A percentile compares a stretch with the other conserved stretches of the same genome.
Evolutionary conservation across 2,888 invertebrate species (phyloP).

Genomic region (Mycalesis mineus): DNA sequence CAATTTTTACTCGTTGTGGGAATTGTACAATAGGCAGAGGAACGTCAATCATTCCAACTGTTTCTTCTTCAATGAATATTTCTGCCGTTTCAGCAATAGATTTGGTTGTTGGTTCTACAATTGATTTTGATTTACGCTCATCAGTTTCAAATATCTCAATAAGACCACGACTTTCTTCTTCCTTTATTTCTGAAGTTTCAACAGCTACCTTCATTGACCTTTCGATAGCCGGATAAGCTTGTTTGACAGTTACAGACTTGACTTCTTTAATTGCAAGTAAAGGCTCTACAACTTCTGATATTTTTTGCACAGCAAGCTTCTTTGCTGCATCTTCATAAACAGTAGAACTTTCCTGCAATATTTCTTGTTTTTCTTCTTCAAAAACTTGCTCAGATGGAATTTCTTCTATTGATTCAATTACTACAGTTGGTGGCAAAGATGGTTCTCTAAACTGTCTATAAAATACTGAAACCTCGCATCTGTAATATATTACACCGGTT

Average conservation of each 20-base stretch:
- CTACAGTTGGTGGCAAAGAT: conserved; percentile 11
- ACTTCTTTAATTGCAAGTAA: conserved; percentile 18
- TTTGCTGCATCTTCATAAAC: conserved; percentile 24
- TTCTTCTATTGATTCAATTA: conserved; percentile 30
- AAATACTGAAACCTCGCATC: conserved; percentile 8
- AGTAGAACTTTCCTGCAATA: conserved; percentile 18
- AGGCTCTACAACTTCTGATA: conserved; percentile 28
- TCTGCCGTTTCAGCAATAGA: conserved; percentile 35
- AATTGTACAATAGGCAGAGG: conserved; percentile 27
- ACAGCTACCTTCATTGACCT: conserved; percentile 14
- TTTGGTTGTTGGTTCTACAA: conserved; percentile 33
- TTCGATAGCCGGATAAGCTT: conserved; percentile 21
- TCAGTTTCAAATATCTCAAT: conserved; percentile 31
- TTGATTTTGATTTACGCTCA: conserved; percentile 29
- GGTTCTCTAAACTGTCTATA: conserved; percentile 9
- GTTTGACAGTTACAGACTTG: conserved; percentile 15
- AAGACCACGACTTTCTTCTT: conserved; percentile 30
- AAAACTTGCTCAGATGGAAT: conserved; percentile 22
- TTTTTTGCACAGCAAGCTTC: conserved; percentile 28
- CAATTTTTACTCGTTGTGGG: conserved; percentile 7
- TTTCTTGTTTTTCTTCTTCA: background rate
- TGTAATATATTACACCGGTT: conserved; percentile 7
- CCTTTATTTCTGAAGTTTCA: conserved; percentile 29
- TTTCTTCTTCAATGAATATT: conserved; percentile 32
- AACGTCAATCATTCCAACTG: conserved; percentile 32